A percentile compares a stretch with the other conserved stretches of the same genome.
These are phyloP conservation scores for Pleuronectes platessa DNA, from an alignment of 2,113 vertebrate species.

Conservation along the genomic window DNA sequence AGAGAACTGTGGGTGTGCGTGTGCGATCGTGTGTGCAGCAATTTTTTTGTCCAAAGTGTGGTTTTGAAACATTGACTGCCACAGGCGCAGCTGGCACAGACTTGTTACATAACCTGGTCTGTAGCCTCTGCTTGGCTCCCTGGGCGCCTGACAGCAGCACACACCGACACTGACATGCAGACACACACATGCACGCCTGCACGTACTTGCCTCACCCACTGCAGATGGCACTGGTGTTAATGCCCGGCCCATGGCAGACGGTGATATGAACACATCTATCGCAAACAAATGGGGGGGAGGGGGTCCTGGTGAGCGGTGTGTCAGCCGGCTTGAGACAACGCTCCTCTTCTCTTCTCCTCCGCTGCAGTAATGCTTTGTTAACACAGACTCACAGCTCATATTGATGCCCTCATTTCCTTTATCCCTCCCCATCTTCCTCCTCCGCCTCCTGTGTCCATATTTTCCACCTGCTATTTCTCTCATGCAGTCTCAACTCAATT, in stretches of 20 bases:
- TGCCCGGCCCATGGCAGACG: slow-evolving; percentile 6
- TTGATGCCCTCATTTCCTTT: slow-evolving; percentile 54
- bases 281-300: slow-evolving; percentile 22
- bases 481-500: slow-evolving; percentile 5
- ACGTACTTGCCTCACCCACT: slow-evolving; percentile 40
- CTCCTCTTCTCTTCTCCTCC: slow-evolving; percentile 12
- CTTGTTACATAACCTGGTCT: slow-evolving; percentile 76
- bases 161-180: slow-evolving; percentile 38
- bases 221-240: slow-evolving; percentile 58
- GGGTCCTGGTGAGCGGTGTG: slow-evolving; percentile 18
- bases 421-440: slow-evolving; percentile 15
- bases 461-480: slow-evolving; percentile 50
- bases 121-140: slow-evolving; percentile 65
- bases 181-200: slow-evolving; percentile 37
- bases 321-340: slow-evolving; percentile 7
- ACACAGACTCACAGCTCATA: slow-evolving; percentile 57
- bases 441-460: slow-evolving; percentile 28
- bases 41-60: slow-evolving; percentile 16
- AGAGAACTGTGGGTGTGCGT: slow-evolving; percentile 3
- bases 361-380: slow-evolving; percentile 46
- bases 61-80: slow-evolving; percentile 62
- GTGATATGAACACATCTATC: slow-evolving; percentile 25
- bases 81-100: slow-evolving; percentile 76
- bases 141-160: slow-evolving; percentile 62
- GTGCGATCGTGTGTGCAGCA: slow-evolving; percentile 25